Base-by-base conservation (phyloP, 2,888 invertebrate genomes). In the Diaphora mendica region DNA sequence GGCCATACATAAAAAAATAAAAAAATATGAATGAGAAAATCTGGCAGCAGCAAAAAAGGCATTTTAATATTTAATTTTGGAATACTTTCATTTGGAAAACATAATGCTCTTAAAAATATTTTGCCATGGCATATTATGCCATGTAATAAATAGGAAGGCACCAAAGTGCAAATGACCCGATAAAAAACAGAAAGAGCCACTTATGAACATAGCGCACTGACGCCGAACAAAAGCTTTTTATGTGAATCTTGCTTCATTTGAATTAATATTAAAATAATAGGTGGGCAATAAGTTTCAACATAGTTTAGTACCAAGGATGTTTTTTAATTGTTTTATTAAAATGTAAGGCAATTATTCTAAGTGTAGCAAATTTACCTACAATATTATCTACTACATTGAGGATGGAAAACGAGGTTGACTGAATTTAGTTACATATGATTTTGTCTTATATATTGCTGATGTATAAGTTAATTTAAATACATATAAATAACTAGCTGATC, bases 181-280 rank as follows among this genome's bases (percentile, higher is more conserved):
- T 64, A 64, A 64, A 64, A 64, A 64, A 35, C 64, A 64, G 23
- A 64, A 64, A 64, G 26, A 26, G 30, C 64, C 64, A 23, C 64
- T 64, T 35, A 2, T 51, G 51, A 51, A 64, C 64, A 35, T 23
- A 23, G 33, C 35, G 35, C 35, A 20, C 33, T 33, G 11, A 8
- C 11, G 33, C 5, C 35, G 23, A 23, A 64, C 35, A 35, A 35
- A 64, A 35, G 33, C 33, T 64, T 35, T 23, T 11, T 64, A 64
- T 35, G 23, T 23, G 11, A 33, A 64, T 33, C 15, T 35, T 64
- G 33, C 3, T 62, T 62, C 15, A 26, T 62, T 62, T 62, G 59
- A 62, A 62, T 62, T 62, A 62, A 17, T 62, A 30, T 62, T 0
- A 62, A 13, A 30, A 62, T 62, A 26, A 26, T 26, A 26, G 26